Evolutionary conservation across 53 echinoderm and acorn worm genomes (phyloP).

Genomic region (Apostichopus leukothele): DNA sequence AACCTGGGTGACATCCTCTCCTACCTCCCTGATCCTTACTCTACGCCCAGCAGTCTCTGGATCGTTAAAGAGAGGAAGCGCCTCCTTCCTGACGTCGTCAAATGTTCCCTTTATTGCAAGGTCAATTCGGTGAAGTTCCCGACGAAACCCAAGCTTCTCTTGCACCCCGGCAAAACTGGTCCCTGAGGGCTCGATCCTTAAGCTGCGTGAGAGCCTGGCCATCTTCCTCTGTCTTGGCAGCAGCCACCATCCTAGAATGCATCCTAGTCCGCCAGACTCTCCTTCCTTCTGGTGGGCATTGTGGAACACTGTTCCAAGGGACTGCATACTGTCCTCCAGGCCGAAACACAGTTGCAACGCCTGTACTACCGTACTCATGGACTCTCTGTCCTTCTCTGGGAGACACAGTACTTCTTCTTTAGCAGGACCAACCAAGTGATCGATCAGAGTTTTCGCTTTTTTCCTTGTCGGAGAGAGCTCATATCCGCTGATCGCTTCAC

Average conservation of each 20-base stretch:
- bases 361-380: neutral
- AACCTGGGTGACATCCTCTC: neutral
- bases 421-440: constrained; percentile 51
- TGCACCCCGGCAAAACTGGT: constrained; percentile 32
- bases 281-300: constrained; percentile 31
- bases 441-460: constrained; percentile 31
- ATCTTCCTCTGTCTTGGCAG: constrained; percentile 32
- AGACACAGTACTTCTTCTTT: constrained; percentile 47
- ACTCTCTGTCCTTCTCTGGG: constrained; percentile 6
- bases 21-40: neutral
- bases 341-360: constrained; percentile 37
- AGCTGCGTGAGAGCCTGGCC: constrained; percentile 31
- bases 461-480: constrained; percentile 6
- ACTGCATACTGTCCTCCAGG: constrained; percentile 33
- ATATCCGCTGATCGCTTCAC: constrained; percentile 4
- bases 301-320: constrained; percentile 45
- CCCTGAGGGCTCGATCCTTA: constrained; percentile 31
- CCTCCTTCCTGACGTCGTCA: constrained; percentile 39
- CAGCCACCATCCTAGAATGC: constrained; percentile 40
- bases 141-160: constrained; percentile 17
- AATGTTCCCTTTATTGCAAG: constrained; percentile 50
- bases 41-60: neutral
- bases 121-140: constrained; percentile 35
- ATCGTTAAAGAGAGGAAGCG: constrained; percentile 40
- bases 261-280: constrained; percentile 43